Evolutionary conservation across 2,797 vertebrate species (phyloP).

Genomic region (Ceryle rudis): DNA sequence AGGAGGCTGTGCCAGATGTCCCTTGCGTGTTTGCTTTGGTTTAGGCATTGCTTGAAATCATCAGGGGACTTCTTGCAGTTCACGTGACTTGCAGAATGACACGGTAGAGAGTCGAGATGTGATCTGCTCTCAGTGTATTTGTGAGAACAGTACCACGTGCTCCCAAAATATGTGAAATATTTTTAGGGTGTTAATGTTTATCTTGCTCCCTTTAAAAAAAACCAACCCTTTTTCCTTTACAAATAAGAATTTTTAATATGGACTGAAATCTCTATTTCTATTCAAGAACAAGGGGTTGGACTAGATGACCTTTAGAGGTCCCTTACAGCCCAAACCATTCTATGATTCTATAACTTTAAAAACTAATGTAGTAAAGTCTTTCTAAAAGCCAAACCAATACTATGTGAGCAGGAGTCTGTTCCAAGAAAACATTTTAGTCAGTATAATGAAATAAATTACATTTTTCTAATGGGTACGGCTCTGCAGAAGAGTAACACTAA

Average conservation of each 20-base stretch:
- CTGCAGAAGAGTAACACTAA: neutral
- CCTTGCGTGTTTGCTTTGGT: neutral
- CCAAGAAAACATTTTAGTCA: neutral
- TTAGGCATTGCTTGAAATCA: rapidly evolving
- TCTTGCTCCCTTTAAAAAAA: neutral
- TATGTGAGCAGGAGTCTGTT: neutral
- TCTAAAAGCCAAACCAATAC: neutral
- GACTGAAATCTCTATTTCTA: rapidly evolving
- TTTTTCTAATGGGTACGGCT: neutral
- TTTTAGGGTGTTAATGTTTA: neutral
- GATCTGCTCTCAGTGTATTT: neutral
- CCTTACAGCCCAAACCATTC: too few relatives aligned
- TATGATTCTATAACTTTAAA: neutral
- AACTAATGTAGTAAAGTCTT: neutral
- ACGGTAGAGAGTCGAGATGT: neutral
- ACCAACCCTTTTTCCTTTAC: neutral
- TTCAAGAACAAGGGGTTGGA: neutral
- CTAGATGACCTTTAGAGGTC: too few relatives aligned
- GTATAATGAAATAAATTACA: neutral
- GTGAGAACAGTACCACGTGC: neutral
- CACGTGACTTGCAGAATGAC: neutral
- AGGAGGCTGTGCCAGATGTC: neutral
- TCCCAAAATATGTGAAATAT: neutral
- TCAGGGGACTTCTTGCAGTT: neutral
- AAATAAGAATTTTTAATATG: neutral